Evolutionary conservation across 2,797 vertebrate species (phyloP).

Genomic region (Pipistrellus kuhlii): DNA sequence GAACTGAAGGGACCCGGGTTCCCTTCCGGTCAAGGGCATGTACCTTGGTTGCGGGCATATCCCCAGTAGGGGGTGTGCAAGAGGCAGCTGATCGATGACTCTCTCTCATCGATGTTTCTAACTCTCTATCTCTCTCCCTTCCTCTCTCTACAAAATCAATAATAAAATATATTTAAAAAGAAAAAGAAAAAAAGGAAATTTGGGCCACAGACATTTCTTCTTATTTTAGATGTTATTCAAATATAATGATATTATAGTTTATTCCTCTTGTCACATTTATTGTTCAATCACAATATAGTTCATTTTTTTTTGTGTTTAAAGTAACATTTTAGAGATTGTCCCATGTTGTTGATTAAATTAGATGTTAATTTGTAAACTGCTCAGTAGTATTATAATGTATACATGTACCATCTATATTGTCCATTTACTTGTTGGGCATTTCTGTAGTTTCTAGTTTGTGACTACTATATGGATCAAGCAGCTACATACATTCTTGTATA

Average conservation of each 20-base stretch:
- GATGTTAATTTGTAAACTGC: neutral
- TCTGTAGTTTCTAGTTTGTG: neutral
- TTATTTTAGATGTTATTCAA: neutral
- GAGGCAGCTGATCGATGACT: no score
- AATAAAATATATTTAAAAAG: no score
- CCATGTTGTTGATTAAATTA: neutral
- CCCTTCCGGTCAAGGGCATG: no score
- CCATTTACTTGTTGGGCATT: neutral
- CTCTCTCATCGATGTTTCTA: no score
- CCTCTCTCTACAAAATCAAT: no score
- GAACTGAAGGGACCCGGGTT: no score
- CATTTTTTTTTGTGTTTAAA: neutral
- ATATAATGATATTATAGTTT: neutral
- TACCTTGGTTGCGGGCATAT: no score
- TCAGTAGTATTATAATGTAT: neutral
- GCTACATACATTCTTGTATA: neutral
- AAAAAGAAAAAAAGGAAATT: neutral
- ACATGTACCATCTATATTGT: neutral
- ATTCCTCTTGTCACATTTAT: neutral
- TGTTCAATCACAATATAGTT: neutral
- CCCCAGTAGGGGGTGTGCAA: no score
- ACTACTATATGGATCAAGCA: neutral
- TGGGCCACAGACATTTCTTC: neutral
- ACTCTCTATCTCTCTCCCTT: no score
- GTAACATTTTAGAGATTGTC: slow-evolving; percentile 19